Conservation (phyloP, 2,888 invertebrate species). For the Cryptocephalus moraei region DNA sequence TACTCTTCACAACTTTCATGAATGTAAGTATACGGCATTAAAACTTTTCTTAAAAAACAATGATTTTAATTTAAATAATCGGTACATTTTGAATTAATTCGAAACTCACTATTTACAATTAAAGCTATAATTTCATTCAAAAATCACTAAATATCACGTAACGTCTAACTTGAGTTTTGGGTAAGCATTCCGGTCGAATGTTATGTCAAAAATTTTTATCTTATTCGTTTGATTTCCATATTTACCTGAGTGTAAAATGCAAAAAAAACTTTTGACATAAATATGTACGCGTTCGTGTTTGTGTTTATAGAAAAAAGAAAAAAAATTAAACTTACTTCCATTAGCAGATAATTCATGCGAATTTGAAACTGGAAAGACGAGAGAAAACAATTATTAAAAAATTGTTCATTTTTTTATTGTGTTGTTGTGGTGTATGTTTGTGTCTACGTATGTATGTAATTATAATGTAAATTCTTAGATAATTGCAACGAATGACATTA, state of each 20-base stretch:
- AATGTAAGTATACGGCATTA: too few relatives aligned
- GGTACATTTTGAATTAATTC: too few relatives aligned
- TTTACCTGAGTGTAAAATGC: too few relatives aligned
- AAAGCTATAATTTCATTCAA: too few relatives aligned
- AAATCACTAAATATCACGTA: too few relatives aligned
- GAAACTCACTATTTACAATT: too few relatives aligned
- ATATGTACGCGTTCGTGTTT: constrained; percentile 16
- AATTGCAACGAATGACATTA: too few relatives aligned
- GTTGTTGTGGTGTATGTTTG: background rate
- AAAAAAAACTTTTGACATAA: constrained; percentile 12
- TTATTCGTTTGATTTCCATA: background rate
- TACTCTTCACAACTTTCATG: too few relatives aligned
- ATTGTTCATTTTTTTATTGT: constrained; percentile 3
- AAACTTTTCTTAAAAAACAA: too few relatives aligned
- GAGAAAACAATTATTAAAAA: constrained; percentile 20
- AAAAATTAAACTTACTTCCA: constrained; percentile 25
- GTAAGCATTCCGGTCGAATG: background rate
- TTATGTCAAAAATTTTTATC: constrained; percentile 5
- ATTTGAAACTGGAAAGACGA: constrained; percentile 31
- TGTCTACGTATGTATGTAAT: background rate
- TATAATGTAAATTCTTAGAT: too few relatives aligned
- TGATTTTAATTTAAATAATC: too few relatives aligned
- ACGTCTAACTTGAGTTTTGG: too few relatives aligned
- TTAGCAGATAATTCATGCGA: constrained; percentile 28
- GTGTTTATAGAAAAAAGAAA: constrained; percentile 6